Percentiles rank a stretch among this genome's conserved stretches.
phyloP scores from a whole-genome alignment of 1,140 invertebrate species.

The Marisa cornuarietis region DNA sequence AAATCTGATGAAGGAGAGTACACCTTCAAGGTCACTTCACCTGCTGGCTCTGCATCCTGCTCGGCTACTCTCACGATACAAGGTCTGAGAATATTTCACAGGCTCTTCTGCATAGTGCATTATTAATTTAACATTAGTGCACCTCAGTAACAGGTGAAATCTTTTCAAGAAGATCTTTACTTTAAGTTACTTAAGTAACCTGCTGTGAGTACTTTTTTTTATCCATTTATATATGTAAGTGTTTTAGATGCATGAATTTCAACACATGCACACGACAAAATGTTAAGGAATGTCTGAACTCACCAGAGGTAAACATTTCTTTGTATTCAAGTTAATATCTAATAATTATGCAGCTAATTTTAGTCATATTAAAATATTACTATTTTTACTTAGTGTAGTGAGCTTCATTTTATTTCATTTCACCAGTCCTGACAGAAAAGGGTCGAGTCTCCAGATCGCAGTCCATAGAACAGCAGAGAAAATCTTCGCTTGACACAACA shows the following conservation, averaged over 20 bases:
- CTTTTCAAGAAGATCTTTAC: too few species aligned
- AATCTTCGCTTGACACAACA: not conserved
- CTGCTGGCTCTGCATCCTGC: slow-evolving; percentile 42
- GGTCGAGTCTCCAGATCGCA: slow-evolving; percentile 2
- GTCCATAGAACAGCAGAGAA: slow-evolving; percentile 6
- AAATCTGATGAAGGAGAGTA: slow-evolving; percentile 48
- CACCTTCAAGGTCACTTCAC: slow-evolving; percentile 36
- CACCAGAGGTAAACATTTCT: too few species aligned
- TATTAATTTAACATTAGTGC: too few species aligned
- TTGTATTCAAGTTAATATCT: too few species aligned
- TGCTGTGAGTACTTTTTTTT: too few species aligned
- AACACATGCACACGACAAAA: too few species aligned
- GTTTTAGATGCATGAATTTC: too few species aligned
- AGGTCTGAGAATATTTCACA: slow-evolving; percentile 1
- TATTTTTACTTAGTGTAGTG: not conserved
- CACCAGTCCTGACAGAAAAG: slow-evolving; percentile 15
- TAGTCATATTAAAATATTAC: not conserved
- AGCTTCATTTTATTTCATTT: not conserved
- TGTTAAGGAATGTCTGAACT: too few species aligned
- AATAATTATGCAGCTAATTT: not conserved
- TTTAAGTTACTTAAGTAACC: too few species aligned
- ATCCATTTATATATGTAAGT: too few species aligned
- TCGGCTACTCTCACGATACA: slow-evolving; percentile 38
- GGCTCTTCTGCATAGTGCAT: not conserved
- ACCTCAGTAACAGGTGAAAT: too few species aligned